These are phyloP conservation scores for Augochlorella aurata DNA, from an alignment of 2,888 invertebrate species.

Conservation along the genomic window DNA sequence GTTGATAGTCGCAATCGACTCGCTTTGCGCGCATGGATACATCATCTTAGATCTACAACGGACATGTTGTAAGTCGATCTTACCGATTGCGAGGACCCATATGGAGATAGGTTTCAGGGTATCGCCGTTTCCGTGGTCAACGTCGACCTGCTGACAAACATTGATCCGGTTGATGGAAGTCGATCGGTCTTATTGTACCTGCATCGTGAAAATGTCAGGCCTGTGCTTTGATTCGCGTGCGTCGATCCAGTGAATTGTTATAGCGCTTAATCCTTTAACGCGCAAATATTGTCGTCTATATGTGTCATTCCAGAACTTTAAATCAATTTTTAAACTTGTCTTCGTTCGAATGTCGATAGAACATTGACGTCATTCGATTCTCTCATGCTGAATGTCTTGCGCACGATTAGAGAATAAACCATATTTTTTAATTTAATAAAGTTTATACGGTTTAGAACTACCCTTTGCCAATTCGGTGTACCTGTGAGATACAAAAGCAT, in stretches of 20 bases:
- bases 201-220: constrained; percentile 36
- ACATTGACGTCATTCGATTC: too few relatives aligned
- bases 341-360: too few relatives aligned
- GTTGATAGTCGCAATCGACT: constrained; percentile 5
- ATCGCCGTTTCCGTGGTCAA: constrained; percentile 66
- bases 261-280: background rate
- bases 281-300: too few relatives aligned
- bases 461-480: too few relatives aligned
- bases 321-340: too few relatives aligned
- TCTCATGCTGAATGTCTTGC: too few relatives aligned
- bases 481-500: too few relatives aligned
- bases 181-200: constrained; percentile 36
- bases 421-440: too few relatives aligned
- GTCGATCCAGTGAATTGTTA: too few relatives aligned
- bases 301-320: too few relatives aligned
- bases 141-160: constrained; percentile 47
- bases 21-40: constrained; percentile 7
- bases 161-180: constrained; percentile 49
- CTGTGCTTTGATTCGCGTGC: constrained; percentile 6
- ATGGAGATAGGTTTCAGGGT: constrained; percentile 65
- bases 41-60: constrained; percentile 37
- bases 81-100: constrained; percentile 62
- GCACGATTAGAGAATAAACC: too few relatives aligned
- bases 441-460: too few relatives aligned
- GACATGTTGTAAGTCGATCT: constrained; percentile 62